These are phyloP conservation scores for Dinocampus coccinellae DNA, from an alignment of 2,888 invertebrate genomes.

Conservation along the genomic window DNA sequence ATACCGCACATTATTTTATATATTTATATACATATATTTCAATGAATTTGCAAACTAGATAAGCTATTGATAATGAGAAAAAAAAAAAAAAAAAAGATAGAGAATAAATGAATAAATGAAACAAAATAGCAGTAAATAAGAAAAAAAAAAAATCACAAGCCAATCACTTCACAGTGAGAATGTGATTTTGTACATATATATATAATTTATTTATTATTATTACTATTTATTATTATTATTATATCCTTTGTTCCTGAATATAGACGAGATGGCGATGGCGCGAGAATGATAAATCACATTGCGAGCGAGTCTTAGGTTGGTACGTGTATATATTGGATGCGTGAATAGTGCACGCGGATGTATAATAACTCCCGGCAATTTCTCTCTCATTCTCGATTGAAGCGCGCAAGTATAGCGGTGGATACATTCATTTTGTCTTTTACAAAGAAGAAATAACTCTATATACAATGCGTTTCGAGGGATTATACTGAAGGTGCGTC, in stretches of 20 bases:
- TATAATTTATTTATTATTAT: slow-evolving; percentile 2
- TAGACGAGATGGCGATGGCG: slow-evolving; percentile 34
- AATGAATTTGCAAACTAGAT: slow-evolving; percentile 15
- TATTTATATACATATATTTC: slow-evolving; percentile 5
- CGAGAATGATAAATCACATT: slow-evolving; percentile 39
- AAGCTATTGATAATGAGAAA: slow-evolving; percentile 1
- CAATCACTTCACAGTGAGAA: slow-evolving; percentile 7
- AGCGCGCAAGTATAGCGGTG: neutral
- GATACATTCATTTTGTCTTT: slow-evolving; percentile 15
- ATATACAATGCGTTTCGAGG: slow-evolving; percentile 26
- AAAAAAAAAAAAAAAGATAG: neutral
- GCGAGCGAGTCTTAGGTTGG: slow-evolving; percentile 13
- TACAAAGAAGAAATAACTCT: slow-evolving; percentile 2
- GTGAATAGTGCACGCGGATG: slow-evolving; percentile 21
- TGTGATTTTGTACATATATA: neutral
- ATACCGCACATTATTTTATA: neutral
- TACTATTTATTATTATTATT: slow-evolving; percentile 27
- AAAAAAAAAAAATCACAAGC: neutral
- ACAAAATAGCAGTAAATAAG: neutral
- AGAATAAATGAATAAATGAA: neutral
- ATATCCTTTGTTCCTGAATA: slow-evolving; percentile 33
- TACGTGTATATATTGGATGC: slow-evolving; percentile 19
- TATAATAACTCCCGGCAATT: slow-evolving; percentile 35
- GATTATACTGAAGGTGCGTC: slow-evolving; percentile 34
- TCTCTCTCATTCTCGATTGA: slow-evolving; percentile 4